These are phyloP conservation scores for Nasonia longicornis DNA, from an alignment of 1,140 invertebrate genomes.

Conservation along the genomic window DNA sequence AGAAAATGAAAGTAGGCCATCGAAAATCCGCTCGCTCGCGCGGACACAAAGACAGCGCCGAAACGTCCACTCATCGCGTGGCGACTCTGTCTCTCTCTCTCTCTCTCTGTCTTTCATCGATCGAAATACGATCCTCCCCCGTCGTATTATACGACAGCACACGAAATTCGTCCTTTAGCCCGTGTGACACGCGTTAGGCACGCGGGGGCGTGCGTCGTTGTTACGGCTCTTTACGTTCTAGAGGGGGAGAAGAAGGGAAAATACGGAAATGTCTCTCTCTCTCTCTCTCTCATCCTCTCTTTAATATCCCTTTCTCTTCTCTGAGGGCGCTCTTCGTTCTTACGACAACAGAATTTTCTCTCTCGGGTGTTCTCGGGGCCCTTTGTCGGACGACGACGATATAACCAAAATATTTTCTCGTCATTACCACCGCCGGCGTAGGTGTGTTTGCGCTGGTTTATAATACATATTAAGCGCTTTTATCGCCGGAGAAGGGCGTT, in stretches of 20 bases:
- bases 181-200: slow-evolving; percentile 23
- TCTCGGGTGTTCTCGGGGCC: not conserved
- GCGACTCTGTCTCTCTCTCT: slow-evolving; percentile 13
- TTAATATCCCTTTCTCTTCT: slow-evolving; percentile 40
- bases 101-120: slow-evolving; percentile 24
- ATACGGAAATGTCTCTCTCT: slow-evolving; percentile 38
- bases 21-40: not conserved
- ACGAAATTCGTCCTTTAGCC: slow-evolving; percentile 33
- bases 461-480: slow-evolving; percentile 23
- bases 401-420: slow-evolving; percentile 41
- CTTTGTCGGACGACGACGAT: not conserved
- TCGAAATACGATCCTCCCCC: slow-evolving; percentile 40
- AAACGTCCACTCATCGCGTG: slow-evolving; percentile 37
- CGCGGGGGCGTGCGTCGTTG: not conserved
- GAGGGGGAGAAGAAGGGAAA: slow-evolving; percentile 19
- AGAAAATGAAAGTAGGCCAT: slow-evolving; percentile 46
- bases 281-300: slow-evolving; percentile 15
- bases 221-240: not conserved
- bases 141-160: slow-evolving; percentile 13
- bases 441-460: slow-evolving; percentile 30
- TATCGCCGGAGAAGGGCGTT: not conserved
- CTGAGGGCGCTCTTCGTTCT: slow-evolving; percentile 1
- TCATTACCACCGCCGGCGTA: slow-evolving; percentile 26
- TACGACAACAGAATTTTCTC: slow-evolving; percentile 27
- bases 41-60: not conserved